These are phyloP conservation scores for Luidia sarsii DNA, from an alignment of 53 echinoderm and acorn worm genomes.

Conservation along the genomic window DNA sequence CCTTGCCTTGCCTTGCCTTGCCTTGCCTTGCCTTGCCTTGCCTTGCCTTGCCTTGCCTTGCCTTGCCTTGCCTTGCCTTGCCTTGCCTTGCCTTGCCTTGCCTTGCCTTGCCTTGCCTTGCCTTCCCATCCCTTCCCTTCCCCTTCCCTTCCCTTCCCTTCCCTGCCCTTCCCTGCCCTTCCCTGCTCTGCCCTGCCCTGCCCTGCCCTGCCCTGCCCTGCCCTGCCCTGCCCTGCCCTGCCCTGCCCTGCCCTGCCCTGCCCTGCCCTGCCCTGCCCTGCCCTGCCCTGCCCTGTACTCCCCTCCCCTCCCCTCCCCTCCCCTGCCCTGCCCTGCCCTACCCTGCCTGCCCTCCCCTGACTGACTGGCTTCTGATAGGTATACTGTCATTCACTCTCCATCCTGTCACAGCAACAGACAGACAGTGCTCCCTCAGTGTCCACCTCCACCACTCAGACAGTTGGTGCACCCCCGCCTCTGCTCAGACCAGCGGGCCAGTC, in stretches of 20 bases:
- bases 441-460: conserved; percentile 51
- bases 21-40: conserved; percentile 4
- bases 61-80: conserved; percentile 1
- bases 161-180: not conserved
- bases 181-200: not conserved
- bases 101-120: conserved; percentile 14
- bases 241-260: too few relatives aligned
- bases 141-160: not conserved
- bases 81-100: conserved; percentile 11
- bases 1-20: conserved; percentile 4
- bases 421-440: conserved; percentile 18
- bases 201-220: not conserved
- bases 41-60: not conserved
- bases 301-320: too few relatives aligned
- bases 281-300: too few relatives aligned
- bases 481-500: conserved; percentile 67
- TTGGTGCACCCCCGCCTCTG: conserved; percentile 72
- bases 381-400: too few relatives aligned
- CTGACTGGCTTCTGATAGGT: too few relatives aligned
- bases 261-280: too few relatives aligned
- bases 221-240: not conserved
- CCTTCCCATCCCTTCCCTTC: not conserved
- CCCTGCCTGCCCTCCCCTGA: too few relatives aligned
- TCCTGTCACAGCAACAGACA: conserved; percentile 33
- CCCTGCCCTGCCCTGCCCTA: too few relatives aligned